Base-by-base conservation (phyloP, 2,797 vertebrate species). In the Holocentrus rufus region DNA sequence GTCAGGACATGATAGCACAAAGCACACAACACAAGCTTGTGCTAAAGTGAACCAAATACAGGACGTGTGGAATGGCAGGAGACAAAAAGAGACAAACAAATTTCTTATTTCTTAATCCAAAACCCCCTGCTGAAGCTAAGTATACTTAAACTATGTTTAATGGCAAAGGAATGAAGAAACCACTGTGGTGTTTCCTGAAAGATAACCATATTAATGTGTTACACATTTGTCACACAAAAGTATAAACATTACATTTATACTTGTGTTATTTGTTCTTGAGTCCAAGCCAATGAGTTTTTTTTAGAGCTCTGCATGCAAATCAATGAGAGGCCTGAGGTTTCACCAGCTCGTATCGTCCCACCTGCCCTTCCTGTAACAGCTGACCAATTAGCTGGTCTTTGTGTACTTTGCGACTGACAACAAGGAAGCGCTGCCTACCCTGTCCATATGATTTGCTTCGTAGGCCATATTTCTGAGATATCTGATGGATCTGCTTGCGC, bases 381-480 rank as follows among this genome's bases (percentile, higher is more conserved):
- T 98, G 96, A 84, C 96, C 96, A 53, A 99, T 92, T 6, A 99
- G 92, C 88, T 97, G 97, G 39, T 97, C 95, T 88, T 95, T 96
- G 84, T 96, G 95, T 65, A 97, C 94, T 92, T 96, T 98, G 76
- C 97, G 95, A 67, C 97, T 97, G 53, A 99, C 97, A 54, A 99
- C 90, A 17, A 99, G 93, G 82, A 96, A 99, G 5, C 98, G 93
- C 46, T 95, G 93, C 20, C 92, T 87, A n/a, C 97, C 97, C 74
- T 96, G 95, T 68, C 97, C 97, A 0, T 98, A 97, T 0, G 97
- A 99, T 84, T 98, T 98, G 93, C 97, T 99, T 65, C 97, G 95
- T 17, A 99, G 93, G 72, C 96, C 96, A 0, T 98, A 99, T 78
- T 95, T 98, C 76, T 96, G 96, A 53, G 97, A 95, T 3, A 99